A percentile compares a stretch with the other conserved stretches of the same genome.
Conservation (phyloP, 2,797 vertebrate genomes). For the Heteromormyrus szaboi region DNA sequence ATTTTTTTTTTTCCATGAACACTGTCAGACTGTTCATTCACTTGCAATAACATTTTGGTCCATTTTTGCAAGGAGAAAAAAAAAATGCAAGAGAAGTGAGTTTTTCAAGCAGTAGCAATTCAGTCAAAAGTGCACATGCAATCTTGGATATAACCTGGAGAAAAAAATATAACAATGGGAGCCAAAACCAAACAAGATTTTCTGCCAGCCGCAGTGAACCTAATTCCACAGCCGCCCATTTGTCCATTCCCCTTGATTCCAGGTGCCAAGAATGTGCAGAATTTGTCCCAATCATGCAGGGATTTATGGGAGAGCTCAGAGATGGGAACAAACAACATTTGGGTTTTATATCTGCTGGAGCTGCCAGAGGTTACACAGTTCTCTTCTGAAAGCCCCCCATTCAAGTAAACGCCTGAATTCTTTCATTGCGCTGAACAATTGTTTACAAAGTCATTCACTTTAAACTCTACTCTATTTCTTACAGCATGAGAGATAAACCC, state of each 20-base stretch:
- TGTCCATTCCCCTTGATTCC: constrained; percentile 2
- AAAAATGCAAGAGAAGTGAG: constrained; percentile 5
- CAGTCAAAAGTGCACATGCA: neutral
- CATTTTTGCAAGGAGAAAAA: constrained; percentile 6
- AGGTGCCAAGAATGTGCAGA: constrained; percentile 1
- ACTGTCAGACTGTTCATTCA: neutral
- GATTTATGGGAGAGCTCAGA: neutral
- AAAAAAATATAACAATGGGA: constrained; percentile 3
- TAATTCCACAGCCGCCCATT: constrained; percentile 2
- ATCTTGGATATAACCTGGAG: neutral
- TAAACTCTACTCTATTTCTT: neutral
- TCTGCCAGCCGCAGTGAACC: constrained; percentile 4
- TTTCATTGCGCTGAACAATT: neutral
- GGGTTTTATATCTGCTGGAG: neutral
- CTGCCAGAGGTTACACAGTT: neutral
- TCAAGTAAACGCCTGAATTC: neutral
- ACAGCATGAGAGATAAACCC: neutral
- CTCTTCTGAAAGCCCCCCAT: neutral
- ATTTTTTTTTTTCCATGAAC: neutral
- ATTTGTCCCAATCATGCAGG: neutral
- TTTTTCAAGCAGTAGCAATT: neutral
- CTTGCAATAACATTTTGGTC: neutral
- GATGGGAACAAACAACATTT: neutral
- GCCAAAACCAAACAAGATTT: neutral
- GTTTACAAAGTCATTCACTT: neutral